phyloP scores from a whole-genome alignment of 2,113 vertebrate species.

The Xyrauchen texanus region DNA sequence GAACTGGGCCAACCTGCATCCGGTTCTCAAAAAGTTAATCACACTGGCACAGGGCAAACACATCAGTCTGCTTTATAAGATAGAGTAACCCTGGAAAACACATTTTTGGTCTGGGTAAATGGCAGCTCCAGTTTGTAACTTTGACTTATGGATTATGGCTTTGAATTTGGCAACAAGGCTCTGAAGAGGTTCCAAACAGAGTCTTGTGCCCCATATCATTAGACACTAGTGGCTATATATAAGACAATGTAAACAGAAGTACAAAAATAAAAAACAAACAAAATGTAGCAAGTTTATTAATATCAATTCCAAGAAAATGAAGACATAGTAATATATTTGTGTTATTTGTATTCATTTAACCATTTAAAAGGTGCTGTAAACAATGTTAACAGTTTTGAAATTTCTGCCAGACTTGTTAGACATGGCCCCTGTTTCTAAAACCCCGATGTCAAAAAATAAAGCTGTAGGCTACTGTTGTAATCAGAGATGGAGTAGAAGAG shows the following conservation, averaged over 20 bases:
- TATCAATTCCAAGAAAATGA: no score
- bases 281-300: neutral
- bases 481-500: no score
- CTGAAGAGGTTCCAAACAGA: conserved; percentile 21
- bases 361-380: no score
- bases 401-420: no score
- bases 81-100: conserved; percentile 22
- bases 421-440: no score
- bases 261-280: neutral
- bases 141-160: conserved; percentile 16
- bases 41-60: conserved; percentile 53
- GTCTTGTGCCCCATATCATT: neutral
- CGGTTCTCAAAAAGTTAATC: conserved; percentile 51
- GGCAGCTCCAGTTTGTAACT: conserved; percentile 37
- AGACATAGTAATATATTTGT: no score
- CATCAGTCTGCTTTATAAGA: conserved; percentile 44
- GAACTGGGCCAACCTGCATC: conserved; percentile 43
- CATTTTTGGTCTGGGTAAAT: conserved; percentile 36
- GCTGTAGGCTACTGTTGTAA: no score
- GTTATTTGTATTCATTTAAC: no score
- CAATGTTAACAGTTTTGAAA: no score
- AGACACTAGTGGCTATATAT: neutral
- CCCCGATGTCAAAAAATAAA: no score
- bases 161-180: conserved; percentile 16
- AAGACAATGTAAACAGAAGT: neutral